A percentile compares a stretch with the other conserved stretches of the same genome.
phyloP scores from a whole-genome alignment of 2,797 vertebrate species.

The Eurystomus glaucurus region DNA sequence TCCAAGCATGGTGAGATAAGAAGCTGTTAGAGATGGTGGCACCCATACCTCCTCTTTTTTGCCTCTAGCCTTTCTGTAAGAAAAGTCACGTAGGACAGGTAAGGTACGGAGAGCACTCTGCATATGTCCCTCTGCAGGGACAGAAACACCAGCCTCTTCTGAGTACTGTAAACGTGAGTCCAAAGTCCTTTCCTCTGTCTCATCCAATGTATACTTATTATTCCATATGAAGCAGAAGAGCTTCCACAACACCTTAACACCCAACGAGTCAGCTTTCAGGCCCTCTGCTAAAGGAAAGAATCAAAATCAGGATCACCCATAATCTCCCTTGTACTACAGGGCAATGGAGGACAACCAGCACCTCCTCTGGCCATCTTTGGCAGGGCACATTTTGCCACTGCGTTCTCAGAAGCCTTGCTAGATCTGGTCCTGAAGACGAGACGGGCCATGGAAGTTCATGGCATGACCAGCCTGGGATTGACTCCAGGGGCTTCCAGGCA shows the following conservation, averaged over 20 bases:
- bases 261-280: neutral
- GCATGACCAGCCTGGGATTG: neutral
- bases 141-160: neutral
- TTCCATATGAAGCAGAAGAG: neutral
- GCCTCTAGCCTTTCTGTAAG: neutral
- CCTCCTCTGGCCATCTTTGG: neutral
- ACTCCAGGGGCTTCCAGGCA: neutral
- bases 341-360: neutral
- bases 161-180: neutral
- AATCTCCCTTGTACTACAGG: neutral
- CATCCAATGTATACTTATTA: neutral
- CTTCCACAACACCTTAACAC: neutral
- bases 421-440: rapidly evolving
- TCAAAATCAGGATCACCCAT: rapidly evolving
- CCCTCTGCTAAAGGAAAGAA: neutral
- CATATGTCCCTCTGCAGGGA: neutral
- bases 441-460: rapidly evolving
- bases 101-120: neutral
- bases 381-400: neutral
- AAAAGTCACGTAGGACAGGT: neutral
- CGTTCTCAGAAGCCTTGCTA: neutral
- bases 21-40: neutral
- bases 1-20: neutral
- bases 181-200: neutral
- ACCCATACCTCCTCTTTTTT: neutral